These are phyloP conservation scores for Perodicticus potto DNA, from an alignment of 2,797 vertebrate genomes.

Conservation along the genomic window DNA sequence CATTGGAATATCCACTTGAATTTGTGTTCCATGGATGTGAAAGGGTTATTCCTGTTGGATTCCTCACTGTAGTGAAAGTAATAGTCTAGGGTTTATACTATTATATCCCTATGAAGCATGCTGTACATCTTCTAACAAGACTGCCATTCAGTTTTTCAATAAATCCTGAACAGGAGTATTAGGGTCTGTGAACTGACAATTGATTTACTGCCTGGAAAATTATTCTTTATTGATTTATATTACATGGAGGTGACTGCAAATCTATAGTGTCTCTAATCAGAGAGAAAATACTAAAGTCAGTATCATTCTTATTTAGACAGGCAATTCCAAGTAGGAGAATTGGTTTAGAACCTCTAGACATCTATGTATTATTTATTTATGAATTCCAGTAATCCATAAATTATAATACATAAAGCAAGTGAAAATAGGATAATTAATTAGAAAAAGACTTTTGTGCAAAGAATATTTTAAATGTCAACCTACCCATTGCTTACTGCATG, in stretches of 20 bases:
- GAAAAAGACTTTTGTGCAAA: constrained; percentile 77
- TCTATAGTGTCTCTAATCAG: constrained; percentile 88
- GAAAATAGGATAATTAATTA: constrained; percentile 83
- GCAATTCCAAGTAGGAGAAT: constrained; percentile 87
- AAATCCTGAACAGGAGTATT: constrained; percentile 87
- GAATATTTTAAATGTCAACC: constrained; percentile 84
- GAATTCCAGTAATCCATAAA: constrained; percentile 87
- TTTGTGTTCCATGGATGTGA: constrained; percentile 27
- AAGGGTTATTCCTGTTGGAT: constrained; percentile 76
- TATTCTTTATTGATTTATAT: constrained; percentile 93
- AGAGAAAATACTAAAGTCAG: constrained; percentile 88
- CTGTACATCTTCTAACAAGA: constrained; percentile 88
- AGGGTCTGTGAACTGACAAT: constrained; percentile 89
- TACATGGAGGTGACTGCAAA: constrained; percentile 85
- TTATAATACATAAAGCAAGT: constrained; percentile 84
- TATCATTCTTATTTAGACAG: constrained; percentile 89
- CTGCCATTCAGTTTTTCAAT: constrained; percentile 89
- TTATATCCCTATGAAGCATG: constrained; percentile 80
- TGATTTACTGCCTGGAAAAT: constrained; percentile 92
- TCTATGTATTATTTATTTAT: constrained; percentile 89
- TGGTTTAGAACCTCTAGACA: constrained; percentile 87
- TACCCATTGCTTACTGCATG: constrained; percentile 73
- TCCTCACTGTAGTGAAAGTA: constrained; percentile 58
- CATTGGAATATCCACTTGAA: constrained; percentile 37
- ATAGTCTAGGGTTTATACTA: constrained; percentile 74